Evolutionary conservation across 2,113 vertebrate species (phyloP), one percentile per base, ranked within the genome.

Genomic region (Myrmecophaga tridactyla): DNA sequence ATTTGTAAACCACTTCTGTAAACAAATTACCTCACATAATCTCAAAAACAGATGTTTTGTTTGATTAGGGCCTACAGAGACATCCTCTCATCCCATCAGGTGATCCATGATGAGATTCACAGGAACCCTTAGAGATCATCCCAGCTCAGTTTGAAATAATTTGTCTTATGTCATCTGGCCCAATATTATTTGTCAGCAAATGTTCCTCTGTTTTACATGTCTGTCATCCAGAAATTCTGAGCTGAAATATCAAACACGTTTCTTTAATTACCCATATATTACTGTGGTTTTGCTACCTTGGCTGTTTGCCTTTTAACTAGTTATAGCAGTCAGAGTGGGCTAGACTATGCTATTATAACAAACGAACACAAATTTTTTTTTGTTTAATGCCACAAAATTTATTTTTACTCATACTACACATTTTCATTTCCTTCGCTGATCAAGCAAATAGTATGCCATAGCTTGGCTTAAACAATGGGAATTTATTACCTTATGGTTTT

Each of bases 1-100:
- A 95, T 41, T 85, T 90, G 31, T 53, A 94, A 97, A 85, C 18
- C 65, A 60, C 53, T 76, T 65, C 84, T 92, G 82, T 90, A 90
- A 96, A 90, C 58, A 90, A 89, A 96, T 93, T 84, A 95, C 88
- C 46, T 90, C 58, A 92, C 69, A 63, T 94, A 91, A 97, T 94
- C 34, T 96, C 46, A 87, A 58, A 92, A 96, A 89, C 85, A 96
- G 58, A 90, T 92, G 72, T 65, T 96, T 77, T 67, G 51, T 65
- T 90, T 95, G 39, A 94, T 95, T 84, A 80, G 12, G 21, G 18
- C 87, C 90, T 92, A 76, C 60, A 90, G 56, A 92, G 51, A 76
- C 70, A 25, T 65, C 39, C 18, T n/a, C 36, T 13, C 15, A 58
- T 78, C 7, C 8, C 36, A 56, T 94, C 56, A 89, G 67, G 25